Evolutionary conservation across 2,888 invertebrate species (phyloP), one percentile per base, ranked within the genome.

Genomic region (Pachycephus smyrnensis): DNA sequence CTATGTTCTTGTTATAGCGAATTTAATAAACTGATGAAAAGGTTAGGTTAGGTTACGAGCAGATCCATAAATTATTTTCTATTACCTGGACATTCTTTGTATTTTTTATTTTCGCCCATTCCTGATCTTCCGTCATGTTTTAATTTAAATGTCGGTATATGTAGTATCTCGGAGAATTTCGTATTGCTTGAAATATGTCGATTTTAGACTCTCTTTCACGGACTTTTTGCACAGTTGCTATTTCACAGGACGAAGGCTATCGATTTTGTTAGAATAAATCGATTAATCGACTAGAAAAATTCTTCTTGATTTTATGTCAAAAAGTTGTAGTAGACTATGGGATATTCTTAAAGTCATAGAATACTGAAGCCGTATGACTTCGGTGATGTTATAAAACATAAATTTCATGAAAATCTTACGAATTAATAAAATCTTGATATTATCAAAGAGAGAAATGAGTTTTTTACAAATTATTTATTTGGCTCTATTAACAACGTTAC

Each of bases 211-310:
- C 75, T 68, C 76, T 73, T 55, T 76, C 40, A 73, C 69, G 31
- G 68, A 78, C 78, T 76, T 78, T 78, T 73, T 78, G 78, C 78
- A 55, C 35, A 15, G 35, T 73, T 36, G 36, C 73, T 71, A 75
- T 73, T 78, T 78, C 76, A 31, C 55, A 68, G 35, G 73, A 31
- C 32, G 36, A 75, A 69, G 68, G 23, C 9, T 23, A 55, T 55
- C 55, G 55, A 55, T 55, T 23, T 55, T 2, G 2, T 23, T 2
- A 55, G 2, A 15, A 23, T 1, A 55, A 55, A 55, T 55, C 55
- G 55, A 55, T 55, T 3, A 23, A 23, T 55, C 55, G 23, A 23
- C 23, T 55, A 55, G 55, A 55, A 55, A 55, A 55, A 23, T 55
- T 55, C 0, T 23, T 55, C 6, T 23, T 15, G 4, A 6, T 55